Conservation (phyloP, 2,113 vertebrate species). For the Dolichallabes microphthalmus region DNA sequence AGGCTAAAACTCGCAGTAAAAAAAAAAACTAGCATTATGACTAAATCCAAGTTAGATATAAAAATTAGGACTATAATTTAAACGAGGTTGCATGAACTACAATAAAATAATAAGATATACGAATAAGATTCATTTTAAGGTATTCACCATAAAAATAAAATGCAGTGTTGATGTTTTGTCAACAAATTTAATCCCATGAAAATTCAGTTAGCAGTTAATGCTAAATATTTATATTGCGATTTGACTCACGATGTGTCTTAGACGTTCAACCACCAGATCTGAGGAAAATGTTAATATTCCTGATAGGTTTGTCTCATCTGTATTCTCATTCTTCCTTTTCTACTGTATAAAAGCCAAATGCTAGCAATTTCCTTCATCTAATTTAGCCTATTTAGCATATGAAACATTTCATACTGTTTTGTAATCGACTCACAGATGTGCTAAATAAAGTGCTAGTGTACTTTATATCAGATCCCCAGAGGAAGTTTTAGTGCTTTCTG, state of each 20-base stretch:
- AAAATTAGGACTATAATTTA: background rate
- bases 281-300: background rate
- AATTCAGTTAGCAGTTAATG: background rate
- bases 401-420: background rate
- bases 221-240: background rate
- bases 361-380: background rate
- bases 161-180: background rate
- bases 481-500: background rate
- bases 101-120: background rate
- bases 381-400: background rate
- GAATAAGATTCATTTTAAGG: background rate
- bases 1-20: background rate
- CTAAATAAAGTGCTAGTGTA: background rate
- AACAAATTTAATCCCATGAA: background rate
- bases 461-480: background rate
- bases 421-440: background rate
- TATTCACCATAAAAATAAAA: background rate
- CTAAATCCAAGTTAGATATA: background rate
- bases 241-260: background rate
- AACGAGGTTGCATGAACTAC: background rate
- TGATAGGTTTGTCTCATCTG: background rate
- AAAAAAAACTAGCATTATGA: background rate
- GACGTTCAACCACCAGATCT: too few species aligned
- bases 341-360: background rate
- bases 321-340: background rate